Evolutionary conservation across 2,113 vertebrate genomes (phyloP).

Genomic region (Callopanchax toddi): DNA sequence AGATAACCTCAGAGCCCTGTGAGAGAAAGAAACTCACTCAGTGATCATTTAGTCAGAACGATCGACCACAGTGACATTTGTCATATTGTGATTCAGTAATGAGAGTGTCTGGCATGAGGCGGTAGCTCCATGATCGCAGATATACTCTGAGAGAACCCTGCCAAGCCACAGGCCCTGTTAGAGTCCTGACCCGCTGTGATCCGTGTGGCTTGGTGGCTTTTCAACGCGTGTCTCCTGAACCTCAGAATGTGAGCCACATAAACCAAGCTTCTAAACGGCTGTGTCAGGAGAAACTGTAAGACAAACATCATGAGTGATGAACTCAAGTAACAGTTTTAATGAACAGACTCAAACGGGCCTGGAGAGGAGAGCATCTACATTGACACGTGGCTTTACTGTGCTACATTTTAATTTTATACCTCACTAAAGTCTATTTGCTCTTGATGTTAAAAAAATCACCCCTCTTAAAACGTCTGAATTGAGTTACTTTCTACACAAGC

Average conservation of each 20-base stretch:
- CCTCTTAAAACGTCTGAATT: conserved; percentile 1
- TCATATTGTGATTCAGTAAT: conserved; percentile 59
- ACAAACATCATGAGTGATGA: conserved; percentile 57
- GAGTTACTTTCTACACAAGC: conserved; percentile 15
- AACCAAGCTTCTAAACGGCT: conserved; percentile 63
- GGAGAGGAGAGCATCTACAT: conserved; percentile 22
- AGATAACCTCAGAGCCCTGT: conserved; percentile 21
- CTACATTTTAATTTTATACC: conserved; percentile 20
- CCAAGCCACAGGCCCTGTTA: conserved; percentile 75
- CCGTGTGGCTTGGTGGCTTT: conserved; percentile 70
- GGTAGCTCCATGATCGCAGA: conserved; percentile 59
- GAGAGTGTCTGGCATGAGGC: conserved; percentile 48
- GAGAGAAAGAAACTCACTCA: conserved; percentile 19
- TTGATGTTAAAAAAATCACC: conserved; percentile 5
- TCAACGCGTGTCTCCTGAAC: conserved; percentile 66
- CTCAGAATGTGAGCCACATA: conserved; percentile 74
- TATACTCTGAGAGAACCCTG: conserved; percentile 45
- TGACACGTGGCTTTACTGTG: conserved; percentile 28
- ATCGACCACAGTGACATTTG: conserved; percentile 58
- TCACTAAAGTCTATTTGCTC: not conserved
- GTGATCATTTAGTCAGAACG: conserved; percentile 47
- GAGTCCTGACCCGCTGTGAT: conserved; percentile 70
- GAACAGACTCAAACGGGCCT: conserved; percentile 29
- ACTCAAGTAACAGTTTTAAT: conserved; percentile 45
- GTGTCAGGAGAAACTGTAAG: conserved; percentile 72